Base-by-base conservation (phyloP, 2,888 invertebrate genomes). In the Trissoscelio sp. region DNA sequence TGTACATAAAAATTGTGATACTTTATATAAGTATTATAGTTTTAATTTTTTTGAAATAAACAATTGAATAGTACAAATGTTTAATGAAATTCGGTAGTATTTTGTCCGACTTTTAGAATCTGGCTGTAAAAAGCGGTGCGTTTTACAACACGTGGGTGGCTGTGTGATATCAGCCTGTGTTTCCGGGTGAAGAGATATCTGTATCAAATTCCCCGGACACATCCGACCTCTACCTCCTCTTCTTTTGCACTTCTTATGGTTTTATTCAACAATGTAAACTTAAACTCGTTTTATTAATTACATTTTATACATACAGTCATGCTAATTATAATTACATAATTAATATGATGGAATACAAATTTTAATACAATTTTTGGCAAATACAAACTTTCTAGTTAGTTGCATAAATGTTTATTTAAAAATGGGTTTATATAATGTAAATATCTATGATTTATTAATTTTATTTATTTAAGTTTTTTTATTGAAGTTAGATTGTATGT, bases 111-210 rank as follows among this genome's bases (percentile, higher is more conserved):
- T 24, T 34, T 31, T 11, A 28, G 34, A 55, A 34, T 66, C 37
- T 42, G 74, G 28, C 22, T 70, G 44, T 53, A 28, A 69, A 82
- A 75, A 72, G 64, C 46, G 70, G 51, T 42, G 42, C 16, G 70
- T 58, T 79, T 66, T 77, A 55, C 16, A 78, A n/a, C 51, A 83
- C 79, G 88, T 88, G 85, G 88, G 88, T 83, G 85, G 79, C 60
- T 81, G 31, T 46, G 16, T 62, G 83, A 73, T 88, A 89, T 87
- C 88, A 70, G 64, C 46, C 67, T 81, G 66, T 82, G 86, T 87
- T 89, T 88, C 89, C 89, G 88, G 88, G 86, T 88, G 86, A 86
- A 84, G 84, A 85, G 87, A 88, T 88, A 88, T 85, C 83, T 83
- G 66, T 85, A 85, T 86, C 86, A 79, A 80, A 48, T 77, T 82